Conservation (phyloP, 2,113 vertebrate genomes). For the Epinephelus moara region DNA sequence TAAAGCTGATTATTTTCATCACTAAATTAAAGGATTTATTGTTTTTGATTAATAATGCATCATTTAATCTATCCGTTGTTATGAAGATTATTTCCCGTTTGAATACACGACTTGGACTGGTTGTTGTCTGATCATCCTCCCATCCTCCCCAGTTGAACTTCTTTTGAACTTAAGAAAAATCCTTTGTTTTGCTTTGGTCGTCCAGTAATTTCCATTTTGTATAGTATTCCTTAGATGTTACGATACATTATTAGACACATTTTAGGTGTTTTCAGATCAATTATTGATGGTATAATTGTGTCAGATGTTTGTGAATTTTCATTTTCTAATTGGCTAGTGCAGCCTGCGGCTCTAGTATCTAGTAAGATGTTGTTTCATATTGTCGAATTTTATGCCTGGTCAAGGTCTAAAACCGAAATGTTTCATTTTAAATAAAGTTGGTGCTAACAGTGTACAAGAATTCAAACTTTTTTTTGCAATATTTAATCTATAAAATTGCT, state of each 20-base stretch:
- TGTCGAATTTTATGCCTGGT: neutral
- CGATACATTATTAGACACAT: neutral
- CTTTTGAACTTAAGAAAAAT: neutral
- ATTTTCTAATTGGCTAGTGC: neutral
- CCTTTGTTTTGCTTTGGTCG: neutral
- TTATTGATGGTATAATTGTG: neutral
- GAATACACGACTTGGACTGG: neutral
- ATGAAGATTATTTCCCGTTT: slow-evolving; percentile 8
- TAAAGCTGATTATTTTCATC: neutral
- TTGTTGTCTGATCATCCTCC: neutral
- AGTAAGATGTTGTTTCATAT: neutral
- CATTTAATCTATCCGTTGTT: neutral
- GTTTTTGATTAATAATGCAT: neutral
- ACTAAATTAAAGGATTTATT: neutral
- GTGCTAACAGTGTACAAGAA: too few species aligned
- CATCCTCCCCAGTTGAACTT: neutral
- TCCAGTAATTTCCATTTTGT: neutral
- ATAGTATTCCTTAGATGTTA: neutral
- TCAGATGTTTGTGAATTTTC: neutral
- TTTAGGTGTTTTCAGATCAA: neutral
- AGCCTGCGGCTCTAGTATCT: neutral
- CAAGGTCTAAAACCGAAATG: neutral
- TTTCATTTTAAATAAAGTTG: neutral
- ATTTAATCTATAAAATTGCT: neutral
- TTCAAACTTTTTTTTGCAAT: neutral